phyloP scores from a whole-genome alignment of 1,140 invertebrate genomes.

The Drosophila nigrodunni region DNA sequence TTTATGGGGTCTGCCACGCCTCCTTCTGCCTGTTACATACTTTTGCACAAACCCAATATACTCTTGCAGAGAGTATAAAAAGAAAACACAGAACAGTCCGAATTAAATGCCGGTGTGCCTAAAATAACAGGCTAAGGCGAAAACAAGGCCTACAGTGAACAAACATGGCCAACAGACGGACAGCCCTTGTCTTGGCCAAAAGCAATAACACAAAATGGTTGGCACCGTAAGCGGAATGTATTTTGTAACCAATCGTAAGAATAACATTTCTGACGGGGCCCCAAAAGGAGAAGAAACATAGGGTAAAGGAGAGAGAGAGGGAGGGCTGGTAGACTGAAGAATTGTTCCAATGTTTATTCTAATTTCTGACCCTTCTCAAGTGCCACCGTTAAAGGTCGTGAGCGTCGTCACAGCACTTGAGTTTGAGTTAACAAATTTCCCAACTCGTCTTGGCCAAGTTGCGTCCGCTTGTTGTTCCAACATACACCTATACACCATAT shows the following conservation, averaged over 20 bases:
- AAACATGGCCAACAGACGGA: slow-evolving; percentile 70
- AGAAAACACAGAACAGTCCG: slow-evolving; percentile 38
- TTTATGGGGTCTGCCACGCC: too few species aligned
- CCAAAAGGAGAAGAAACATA: too few species aligned
- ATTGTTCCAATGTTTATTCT: slow-evolving; percentile 80
- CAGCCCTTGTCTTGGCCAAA: not conserved
- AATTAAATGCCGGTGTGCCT: slow-evolving; percentile 62
- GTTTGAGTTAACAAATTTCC: slow-evolving; percentile 29
- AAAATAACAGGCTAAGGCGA: slow-evolving; percentile 69
- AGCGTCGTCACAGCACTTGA: slow-evolving; percentile 76
- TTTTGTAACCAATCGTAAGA: slow-evolving; percentile 83
- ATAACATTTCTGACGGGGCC: slow-evolving; percentile 57
- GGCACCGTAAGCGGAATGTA: slow-evolving; percentile 37
- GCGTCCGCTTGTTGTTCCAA: slow-evolving; percentile 43
- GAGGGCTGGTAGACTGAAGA: slow-evolving; percentile 13
- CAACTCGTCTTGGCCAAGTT: slow-evolving; percentile 51
- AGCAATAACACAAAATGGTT: slow-evolving; percentile 63
- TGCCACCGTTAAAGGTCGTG: slow-evolving; percentile 68
- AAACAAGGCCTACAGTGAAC: slow-evolving; percentile 47
- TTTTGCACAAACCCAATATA: too few species aligned
- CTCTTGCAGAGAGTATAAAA: too few species aligned
- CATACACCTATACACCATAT: not conserved
- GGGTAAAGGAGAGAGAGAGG: too few species aligned
- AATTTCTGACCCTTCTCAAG: slow-evolving; percentile 83
- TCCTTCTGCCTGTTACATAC: too few species aligned